A percentile compares a stretch with the other conserved stretches of the same genome.
Conservation (phyloP, 2,797 vertebrate genomes). For the Acrossocheilus fasciatus region DNA sequence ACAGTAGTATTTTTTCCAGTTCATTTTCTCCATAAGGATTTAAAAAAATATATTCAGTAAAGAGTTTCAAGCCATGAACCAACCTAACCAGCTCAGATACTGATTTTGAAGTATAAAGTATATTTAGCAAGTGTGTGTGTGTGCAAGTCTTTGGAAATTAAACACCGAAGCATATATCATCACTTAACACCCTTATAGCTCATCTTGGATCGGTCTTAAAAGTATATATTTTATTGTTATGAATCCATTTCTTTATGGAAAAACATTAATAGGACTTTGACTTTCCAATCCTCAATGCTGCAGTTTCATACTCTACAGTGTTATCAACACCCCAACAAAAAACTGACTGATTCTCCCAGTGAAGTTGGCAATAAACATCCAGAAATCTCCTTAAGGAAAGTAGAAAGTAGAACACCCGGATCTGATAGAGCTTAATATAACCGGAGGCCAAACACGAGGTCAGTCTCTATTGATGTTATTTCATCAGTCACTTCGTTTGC, state of each 20-base stretch:
- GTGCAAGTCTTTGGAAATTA: background rate
- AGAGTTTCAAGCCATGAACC: too few species aligned
- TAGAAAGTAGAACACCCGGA: background rate
- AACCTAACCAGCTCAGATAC: too few species aligned
- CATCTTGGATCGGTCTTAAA: background rate
- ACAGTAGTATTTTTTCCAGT: background rate
- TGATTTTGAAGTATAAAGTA: too few species aligned
- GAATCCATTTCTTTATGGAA: background rate
- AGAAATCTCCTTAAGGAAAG: constrained; percentile 7
- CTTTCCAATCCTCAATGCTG: background rate
- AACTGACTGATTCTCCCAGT: background rate
- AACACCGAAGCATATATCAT: background rate
- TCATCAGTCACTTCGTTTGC: background rate
- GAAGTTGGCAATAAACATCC: background rate
- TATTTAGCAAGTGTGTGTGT: background rate
- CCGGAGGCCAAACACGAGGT: constrained; percentile 14
- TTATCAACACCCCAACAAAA: background rate
- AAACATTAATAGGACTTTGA: background rate
- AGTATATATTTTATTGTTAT: background rate
- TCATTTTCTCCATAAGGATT: background rate
- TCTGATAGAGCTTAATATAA: constrained; percentile 17
- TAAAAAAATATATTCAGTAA: too few species aligned
- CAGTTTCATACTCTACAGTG: background rate
- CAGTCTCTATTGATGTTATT: constrained; percentile 8
- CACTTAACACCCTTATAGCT: background rate